These are phyloP conservation scores for Harpagifer antarcticus DNA, from an alignment of 2,797 vertebrate species.

Conservation along the genomic window DNA sequence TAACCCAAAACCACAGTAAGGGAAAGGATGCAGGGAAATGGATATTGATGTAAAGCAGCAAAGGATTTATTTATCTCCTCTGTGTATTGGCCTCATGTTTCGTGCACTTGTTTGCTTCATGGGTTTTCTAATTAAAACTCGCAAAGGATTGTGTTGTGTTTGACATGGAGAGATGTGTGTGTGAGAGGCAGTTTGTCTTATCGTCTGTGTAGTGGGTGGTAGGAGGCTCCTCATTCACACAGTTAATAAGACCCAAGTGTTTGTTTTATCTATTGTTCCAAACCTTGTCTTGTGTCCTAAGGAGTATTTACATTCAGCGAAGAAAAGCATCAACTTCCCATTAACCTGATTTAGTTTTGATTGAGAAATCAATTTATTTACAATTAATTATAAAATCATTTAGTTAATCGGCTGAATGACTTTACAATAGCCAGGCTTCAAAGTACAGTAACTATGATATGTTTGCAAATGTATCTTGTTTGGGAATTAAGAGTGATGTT, in stretches of 20 bases:
- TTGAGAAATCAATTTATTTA: conserved; percentile 49
- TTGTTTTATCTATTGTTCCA: conserved; percentile 27
- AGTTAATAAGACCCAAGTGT: conserved; percentile 33
- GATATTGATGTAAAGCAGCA: conserved; percentile 72
- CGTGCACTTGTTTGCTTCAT: conserved; percentile 74
- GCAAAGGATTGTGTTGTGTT: conserved; percentile 53
- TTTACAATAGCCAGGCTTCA: conserved; percentile 20
- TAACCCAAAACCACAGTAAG: conserved; percentile 77
- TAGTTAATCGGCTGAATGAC: conserved; percentile 37
- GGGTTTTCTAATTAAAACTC: conserved; percentile 79
- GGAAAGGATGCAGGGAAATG: conserved; percentile 73
- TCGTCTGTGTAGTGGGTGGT: conserved; percentile 37
- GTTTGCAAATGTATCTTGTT: conserved; percentile 10
- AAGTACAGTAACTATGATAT: conserved; percentile 22
- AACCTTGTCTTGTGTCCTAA: conserved; percentile 10
- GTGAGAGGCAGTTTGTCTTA: conserved; percentile 38
- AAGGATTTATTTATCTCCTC: conserved; percentile 75
- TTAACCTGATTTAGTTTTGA: conserved; percentile 34
- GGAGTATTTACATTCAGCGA: conserved; percentile 18
- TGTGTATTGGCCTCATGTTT: conserved; percentile 68
- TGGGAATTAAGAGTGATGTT: conserved; percentile 7
- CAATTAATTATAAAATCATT: conserved; percentile 52
- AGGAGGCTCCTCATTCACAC: conserved; percentile 14
- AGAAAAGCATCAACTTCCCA: conserved; percentile 23
- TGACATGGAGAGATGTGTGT: conserved; percentile 58